Base-by-base conservation (phyloP, 1,140 invertebrate genomes). In the Subanguina moxae region DNA sequence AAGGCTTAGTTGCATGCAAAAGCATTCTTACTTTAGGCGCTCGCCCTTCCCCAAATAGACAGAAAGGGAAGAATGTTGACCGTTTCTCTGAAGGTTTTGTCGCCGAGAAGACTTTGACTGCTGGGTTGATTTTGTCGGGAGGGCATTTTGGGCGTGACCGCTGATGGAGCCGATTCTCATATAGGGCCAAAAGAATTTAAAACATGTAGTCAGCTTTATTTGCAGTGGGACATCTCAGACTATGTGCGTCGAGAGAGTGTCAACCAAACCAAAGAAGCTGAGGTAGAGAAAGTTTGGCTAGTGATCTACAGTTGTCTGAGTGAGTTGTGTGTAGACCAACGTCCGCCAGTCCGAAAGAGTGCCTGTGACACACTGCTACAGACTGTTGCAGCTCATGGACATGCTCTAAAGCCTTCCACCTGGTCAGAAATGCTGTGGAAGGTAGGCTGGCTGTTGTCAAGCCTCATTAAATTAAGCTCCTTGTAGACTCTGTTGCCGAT, bases 291-390 rank as follows among this genome's bases (percentile, higher is more conserved):
- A n/a, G 67, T 83, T 7, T 83, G 81, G 83, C 68, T 83, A 28
- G 68, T 76, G 15, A 62, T 84, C 3, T 84, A 83, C 65, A 77
- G 71, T 52, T 74, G 77, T 67, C 71, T 83, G 32, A 89, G 91
- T 43, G 91, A 96, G 78, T 84, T 97, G 25, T 98, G 94, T 83
- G 92, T 96, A 45, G 95, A 99, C 85, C 85, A 89, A 21, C 87
- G 95, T 42, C 94, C 94, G 0, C 92, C 95, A 0, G 92, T 97
- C 0, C 87, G 95, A 11, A 97, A 97, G 85, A 95, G 93, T 57
- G 69, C 69, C 0, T 71, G 69, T 59, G 69, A 71, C 42, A 99
- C 95, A 0, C 84, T 99, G 32, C 96, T 99, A 85, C 95, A 93
- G 25, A 97, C 94, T 11, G 92, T 98, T 80, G 90, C 90, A 1